These are phyloP conservation scores for Balanococcus diminutus DNA, from an alignment of 2,888 invertebrate species.

Conservation along the genomic window DNA sequence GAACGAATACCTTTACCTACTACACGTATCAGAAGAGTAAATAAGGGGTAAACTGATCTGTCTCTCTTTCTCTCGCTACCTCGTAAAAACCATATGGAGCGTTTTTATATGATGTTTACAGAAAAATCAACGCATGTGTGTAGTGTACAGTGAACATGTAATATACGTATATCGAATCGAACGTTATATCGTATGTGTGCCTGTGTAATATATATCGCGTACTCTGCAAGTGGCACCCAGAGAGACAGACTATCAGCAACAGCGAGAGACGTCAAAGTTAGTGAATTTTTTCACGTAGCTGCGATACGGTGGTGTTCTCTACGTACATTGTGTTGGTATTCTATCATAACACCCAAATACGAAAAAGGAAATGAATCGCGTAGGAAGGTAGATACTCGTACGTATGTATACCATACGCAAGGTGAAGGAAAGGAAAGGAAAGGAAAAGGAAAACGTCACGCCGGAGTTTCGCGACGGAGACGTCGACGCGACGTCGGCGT, in stretches of 20 bases:
- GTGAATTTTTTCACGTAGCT: constrained; percentile 12
- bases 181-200: not conserved
- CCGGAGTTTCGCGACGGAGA: not conserved
- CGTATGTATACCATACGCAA: too few relatives aligned
- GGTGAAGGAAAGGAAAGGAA: too few relatives aligned
- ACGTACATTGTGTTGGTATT: not conserved
- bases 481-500: not conserved
- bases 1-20: not conserved
- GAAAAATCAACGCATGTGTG: not conserved
- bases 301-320: not conserved
- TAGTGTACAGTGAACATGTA: not conserved
- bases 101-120: not conserved
- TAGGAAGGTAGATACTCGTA: too few relatives aligned
- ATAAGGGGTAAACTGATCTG: not conserved
- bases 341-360: not conserved
- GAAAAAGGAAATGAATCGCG: constrained; percentile 6
- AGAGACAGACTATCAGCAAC: too few relatives aligned
- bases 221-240: not conserved
- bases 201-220: not conserved
- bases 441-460: not conserved
- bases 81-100: constrained; percentile 9
- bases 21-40: not conserved
- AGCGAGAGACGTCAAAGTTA: constrained; percentile 10
- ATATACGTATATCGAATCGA: not conserved
- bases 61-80: not conserved